These are phyloP conservation scores for Papilio polytes DNA, from an alignment of 1,140 invertebrate species.

Conservation along the genomic window DNA sequence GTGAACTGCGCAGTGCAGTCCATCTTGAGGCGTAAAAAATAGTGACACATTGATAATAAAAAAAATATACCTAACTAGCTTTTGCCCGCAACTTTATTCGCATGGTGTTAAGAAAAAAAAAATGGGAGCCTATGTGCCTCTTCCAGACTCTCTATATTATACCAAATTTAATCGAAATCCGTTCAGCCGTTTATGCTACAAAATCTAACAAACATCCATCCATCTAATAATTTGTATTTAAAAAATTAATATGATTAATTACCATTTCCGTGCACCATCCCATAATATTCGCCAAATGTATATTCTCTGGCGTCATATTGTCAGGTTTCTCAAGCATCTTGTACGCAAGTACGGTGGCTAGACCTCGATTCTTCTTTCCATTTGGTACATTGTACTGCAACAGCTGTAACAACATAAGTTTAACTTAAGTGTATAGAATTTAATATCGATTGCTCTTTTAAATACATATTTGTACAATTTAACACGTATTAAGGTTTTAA, in stretches of 20 bases:
- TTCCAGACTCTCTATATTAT: no score
- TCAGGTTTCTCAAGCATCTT: conserved; percentile 87
- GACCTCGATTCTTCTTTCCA: conserved; percentile 92
- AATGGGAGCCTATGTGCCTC: no score
- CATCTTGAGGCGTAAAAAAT: no score
- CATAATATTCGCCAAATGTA: conserved; percentile 92
- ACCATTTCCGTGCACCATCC: conserved; percentile 98
- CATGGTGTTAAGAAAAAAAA: no score
- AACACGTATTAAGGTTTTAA: background rate
- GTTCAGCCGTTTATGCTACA: no score
- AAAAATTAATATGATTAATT: conserved; percentile 60
- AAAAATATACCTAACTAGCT: no score
- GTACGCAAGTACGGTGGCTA: conserved; percentile 92
- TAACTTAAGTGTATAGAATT: background rate
- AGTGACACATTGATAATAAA: no score
- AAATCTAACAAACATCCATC: no score
- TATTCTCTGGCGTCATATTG: conserved; percentile 89
- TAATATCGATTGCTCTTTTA: background rate
- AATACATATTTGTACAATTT: background rate
- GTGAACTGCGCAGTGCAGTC: no score
- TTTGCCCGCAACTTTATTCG: no score
- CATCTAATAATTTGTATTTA: no score
- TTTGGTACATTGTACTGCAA: conserved; percentile 93
- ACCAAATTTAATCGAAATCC: no score
- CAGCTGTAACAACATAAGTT: conserved; percentile 81